Conservation (phyloP, 2,113 vertebrate genomes). For the Setophaga petechia region DNA sequence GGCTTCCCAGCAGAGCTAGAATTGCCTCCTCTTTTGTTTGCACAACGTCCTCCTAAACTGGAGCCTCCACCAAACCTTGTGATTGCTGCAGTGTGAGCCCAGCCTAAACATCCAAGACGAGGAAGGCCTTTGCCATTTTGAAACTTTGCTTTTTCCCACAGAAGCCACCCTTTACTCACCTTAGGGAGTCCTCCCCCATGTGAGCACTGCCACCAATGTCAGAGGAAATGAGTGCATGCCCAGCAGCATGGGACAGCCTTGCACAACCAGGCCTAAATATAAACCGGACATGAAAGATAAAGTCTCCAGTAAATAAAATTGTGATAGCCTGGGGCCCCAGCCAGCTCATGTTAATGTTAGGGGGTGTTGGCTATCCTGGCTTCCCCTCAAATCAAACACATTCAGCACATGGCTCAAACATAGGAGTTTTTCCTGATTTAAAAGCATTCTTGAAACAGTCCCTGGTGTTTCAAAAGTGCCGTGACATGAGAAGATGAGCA, state of each 20-base stretch:
- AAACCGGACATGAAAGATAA: not conserved
- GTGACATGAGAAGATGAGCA: accelerated
- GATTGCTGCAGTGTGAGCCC: not conserved
- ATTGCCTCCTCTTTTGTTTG: not conserved
- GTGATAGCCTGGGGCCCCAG: not conserved
- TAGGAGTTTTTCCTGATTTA: not conserved
- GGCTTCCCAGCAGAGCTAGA: not conserved
- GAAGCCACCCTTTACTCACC: not conserved
- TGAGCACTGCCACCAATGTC: not conserved
- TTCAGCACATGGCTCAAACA: not conserved
- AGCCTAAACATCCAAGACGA: accelerated
- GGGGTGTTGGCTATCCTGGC: not conserved
- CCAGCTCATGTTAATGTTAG: not conserved
- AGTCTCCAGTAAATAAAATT: not conserved
- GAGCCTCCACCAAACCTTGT: not conserved
- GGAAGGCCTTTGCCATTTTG: not conserved
- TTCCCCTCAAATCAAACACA: not conserved
- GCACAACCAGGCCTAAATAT: conserved; percentile 6
- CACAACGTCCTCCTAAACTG: not conserved
- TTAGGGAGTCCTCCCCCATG: not conserved
- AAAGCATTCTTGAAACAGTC: not conserved
- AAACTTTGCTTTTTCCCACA: not conserved
- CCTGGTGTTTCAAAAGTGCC: not conserved
- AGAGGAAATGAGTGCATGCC: not conserved
- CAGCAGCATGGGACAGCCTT: not conserved